Evolutionary conservation across 2,888 invertebrate genomes (phyloP), one percentile per base, ranked within the genome.

Genomic region (Eupithecia centaureata): DNA sequence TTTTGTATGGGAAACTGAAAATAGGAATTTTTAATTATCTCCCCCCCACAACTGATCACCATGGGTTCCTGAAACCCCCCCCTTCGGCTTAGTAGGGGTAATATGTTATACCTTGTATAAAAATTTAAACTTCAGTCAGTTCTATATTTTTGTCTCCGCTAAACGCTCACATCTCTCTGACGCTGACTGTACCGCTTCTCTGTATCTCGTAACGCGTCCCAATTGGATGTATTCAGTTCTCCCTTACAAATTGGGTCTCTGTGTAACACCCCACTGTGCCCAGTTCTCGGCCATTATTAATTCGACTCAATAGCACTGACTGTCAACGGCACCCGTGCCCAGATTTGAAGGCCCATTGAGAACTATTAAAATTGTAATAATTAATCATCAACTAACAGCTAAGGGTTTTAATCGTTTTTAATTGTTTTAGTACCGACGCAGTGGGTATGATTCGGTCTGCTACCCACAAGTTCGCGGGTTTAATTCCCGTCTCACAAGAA

Each of bases 301-400:
- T 47, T 22, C 47, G 3, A 12, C 5, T n/a, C n/a, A n/a, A n/a
- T 1, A 47, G 47, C 22, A 18, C 42, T 8, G 47, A 22, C 18
- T 47, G 12, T 47, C 22, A 18, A 10, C 1, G 33, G 42, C 22
- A 12, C 42, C 47, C 32, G 47, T 35, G 62, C 59, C 62, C 58
- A 38, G 30, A 63, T n/a, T n/a, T n/a, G 59, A 54, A 25, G 42
- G 32, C 35, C 33, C 54, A 51, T 32, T 60, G 57, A 27, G 61
- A 68, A 64, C 61, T 58, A 68, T n/a, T n/a, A n/a, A n/a, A n/a
- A n/a, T n/a, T n/a, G n/a, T n/a, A n/a, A n/a, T n/a, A n/a, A n/a
- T n/a, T n/a, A n/a, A n/a, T n/a, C n/a, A n/a, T n/a, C n/a, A n/a
- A n/a, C n/a, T n/a, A n/a, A n/a, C n/a, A n/a, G n/a, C n/a, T n/a